A percentile compares a stretch with the other conserved stretches of the same genome.
Conservation (phyloP, 2,888 invertebrate species). For the Ophion ellenae region DNA sequence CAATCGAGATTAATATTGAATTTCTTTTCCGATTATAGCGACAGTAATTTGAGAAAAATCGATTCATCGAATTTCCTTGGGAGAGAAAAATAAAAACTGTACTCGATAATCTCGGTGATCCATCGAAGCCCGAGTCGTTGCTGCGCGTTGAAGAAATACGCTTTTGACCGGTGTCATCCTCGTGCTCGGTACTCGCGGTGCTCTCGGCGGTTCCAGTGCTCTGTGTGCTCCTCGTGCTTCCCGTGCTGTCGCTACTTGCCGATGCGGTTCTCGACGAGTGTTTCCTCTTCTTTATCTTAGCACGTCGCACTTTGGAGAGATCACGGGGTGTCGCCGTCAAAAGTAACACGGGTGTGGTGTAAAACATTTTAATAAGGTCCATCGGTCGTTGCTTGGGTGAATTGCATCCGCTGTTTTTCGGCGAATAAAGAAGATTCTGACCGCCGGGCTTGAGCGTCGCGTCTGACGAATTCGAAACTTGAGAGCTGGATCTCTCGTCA, state of each 20-base stretch:
- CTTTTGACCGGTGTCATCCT: conserved; percentile 84
- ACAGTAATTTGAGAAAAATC: conserved; percentile 21
- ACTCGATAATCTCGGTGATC: conserved; percentile 83
- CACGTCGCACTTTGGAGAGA: conserved; percentile 79
- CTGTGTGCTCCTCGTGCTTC: conserved; percentile 78
- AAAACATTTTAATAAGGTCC: conserved; percentile 81
- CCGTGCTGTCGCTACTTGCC: conserved; percentile 80
- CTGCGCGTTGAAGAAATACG: conserved; percentile 90
- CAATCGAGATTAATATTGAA: background rate
- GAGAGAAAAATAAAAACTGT: conserved; percentile 69
- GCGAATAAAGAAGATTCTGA: conserved; percentile 65
- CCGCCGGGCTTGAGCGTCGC: conserved; percentile 68
- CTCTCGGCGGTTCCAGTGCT: conserved; percentile 78
- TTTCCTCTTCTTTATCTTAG: conserved; percentile 79
- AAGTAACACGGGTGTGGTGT: conserved; percentile 80
- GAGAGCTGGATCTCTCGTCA: conserved; percentile 66
- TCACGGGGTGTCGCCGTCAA: conserved; percentile 82
- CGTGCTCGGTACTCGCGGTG: conserved; percentile 81
- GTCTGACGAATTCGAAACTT: conserved; percentile 66
- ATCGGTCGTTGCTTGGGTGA: conserved; percentile 78
- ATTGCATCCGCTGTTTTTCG: conserved; percentile 71
- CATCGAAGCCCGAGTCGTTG: conserved; percentile 93
- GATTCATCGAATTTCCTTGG: conserved; percentile 26
- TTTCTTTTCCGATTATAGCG: background rate
- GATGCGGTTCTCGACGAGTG: conserved; percentile 78